Evolutionary conservation across 2,888 invertebrate genomes (phyloP).

Genomic region (Apotomis betuletana): DNA sequence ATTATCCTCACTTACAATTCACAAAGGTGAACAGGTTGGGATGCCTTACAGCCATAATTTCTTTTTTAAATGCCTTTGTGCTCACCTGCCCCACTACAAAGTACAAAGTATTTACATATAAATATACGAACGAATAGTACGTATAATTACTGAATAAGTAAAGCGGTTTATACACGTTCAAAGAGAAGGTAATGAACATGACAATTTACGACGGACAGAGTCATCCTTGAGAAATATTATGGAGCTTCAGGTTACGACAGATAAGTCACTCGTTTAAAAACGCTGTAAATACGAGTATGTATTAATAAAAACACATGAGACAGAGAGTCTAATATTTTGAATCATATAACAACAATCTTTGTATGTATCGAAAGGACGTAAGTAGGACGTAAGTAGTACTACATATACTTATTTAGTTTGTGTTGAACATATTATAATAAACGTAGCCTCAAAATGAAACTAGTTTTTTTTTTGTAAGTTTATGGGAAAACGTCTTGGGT

Average conservation of each 20-base stretch:
- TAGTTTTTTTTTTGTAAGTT: too few species aligned
- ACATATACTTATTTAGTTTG: too few species aligned
- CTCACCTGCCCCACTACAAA: conserved; percentile 1
- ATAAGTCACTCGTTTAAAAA: not conserved
- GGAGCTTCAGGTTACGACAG: conserved; percentile 12
- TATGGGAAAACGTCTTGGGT: too few species aligned
- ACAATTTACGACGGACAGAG: conserved; percentile 18
- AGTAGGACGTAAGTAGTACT: too few species aligned
- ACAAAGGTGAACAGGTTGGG: conserved; percentile 22
- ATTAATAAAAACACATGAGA: not conserved
- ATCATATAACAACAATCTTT: too few species aligned
- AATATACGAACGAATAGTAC: not conserved
- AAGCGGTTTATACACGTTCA: conserved; percentile 7
- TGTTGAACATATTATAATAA: too few species aligned
- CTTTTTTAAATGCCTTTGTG: not conserved
- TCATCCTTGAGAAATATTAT: conserved; percentile 21
- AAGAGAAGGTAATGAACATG: conserved; percentile 10
- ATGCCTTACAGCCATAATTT: conserved; percentile 25
- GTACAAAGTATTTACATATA: not conserved
- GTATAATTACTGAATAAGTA: conserved; percentile 12
- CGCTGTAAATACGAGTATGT: not conserved
- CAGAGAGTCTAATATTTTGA: too few species aligned
- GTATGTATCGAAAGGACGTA: too few species aligned
- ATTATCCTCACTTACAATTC: conserved; percentile 8
- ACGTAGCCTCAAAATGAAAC: too few species aligned